Conservation (phyloP, 2,797 vertebrate species). For the Centropyge bicolor region DNA sequence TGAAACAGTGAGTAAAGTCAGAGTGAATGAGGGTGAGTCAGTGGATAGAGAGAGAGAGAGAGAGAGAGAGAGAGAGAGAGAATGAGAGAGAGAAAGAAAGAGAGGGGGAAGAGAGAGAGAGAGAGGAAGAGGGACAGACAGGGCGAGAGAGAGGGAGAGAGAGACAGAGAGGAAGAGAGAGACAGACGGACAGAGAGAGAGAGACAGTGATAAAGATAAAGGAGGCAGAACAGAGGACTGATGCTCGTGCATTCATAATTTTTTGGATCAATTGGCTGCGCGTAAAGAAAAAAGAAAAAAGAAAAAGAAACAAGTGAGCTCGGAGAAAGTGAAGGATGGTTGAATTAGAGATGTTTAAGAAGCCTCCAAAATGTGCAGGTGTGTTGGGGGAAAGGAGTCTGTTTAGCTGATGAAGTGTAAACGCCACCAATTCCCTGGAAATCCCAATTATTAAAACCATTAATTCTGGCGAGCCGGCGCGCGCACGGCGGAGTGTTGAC, state of each 20-base stretch:
- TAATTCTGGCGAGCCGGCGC: constrained; percentile 93
- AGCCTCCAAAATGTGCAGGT: constrained; percentile 18
- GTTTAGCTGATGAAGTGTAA: constrained; percentile 83
- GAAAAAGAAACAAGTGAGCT: constrained; percentile 4
- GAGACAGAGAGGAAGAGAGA: too few species aligned
- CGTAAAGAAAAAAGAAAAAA: neutral
- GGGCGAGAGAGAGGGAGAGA: too few species aligned
- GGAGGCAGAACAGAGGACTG: too few species aligned
- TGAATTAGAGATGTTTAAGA: constrained; percentile 51
- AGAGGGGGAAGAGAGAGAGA: neutral
- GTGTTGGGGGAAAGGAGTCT: constrained; percentile 35
- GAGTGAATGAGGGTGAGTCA: neutral
- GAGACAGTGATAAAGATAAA: too few species aligned
- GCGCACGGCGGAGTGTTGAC: constrained; percentile 91
- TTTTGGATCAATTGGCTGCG: constrained; percentile 51
- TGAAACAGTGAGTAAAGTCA: neutral
- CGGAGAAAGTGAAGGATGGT: constrained; percentile 23
- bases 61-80: too few species aligned
- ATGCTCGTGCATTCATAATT: constrained; percentile 11
- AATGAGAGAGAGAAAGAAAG: neutral
- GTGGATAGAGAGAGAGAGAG: neutral
- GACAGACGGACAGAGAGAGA: too few species aligned
- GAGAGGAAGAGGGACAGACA: neutral
- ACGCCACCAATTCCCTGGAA: constrained; percentile 92
- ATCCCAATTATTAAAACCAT: constrained; percentile 99